A percentile compares a stretch with the other conserved stretches of the same genome.
Evolutionary conservation across 2,888 invertebrate species (phyloP).

Genomic region (Gnatocerus cornutus): DNA sequence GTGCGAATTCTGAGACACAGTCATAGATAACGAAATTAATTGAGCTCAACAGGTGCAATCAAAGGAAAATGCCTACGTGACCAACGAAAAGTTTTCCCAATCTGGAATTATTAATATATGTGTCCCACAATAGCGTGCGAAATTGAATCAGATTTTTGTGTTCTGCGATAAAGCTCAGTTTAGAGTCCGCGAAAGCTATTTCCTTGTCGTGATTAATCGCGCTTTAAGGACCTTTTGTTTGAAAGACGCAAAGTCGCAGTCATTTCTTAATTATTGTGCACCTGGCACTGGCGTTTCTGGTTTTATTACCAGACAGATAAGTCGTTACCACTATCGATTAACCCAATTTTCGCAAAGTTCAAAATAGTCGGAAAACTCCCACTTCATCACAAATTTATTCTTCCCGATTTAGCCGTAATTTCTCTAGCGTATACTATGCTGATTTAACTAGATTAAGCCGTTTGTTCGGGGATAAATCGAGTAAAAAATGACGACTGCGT

Average conservation of each 20-base stretch:
- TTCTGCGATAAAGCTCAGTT: neutral
- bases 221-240: neutral
- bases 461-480: slow-evolving; percentile 24
- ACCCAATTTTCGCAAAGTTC: slow-evolving; percentile 19
- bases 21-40: too few relatives aligned
- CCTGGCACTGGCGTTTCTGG: neutral
- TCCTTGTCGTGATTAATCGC: slow-evolving; percentile 13
- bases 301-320: slow-evolving; percentile 15
- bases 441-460: slow-evolving; percentile 32
- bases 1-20: too few relatives aligned
- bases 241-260: neutral
- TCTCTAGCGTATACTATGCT: slow-evolving; percentile 33
- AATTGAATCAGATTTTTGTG: slow-evolving; percentile 10
- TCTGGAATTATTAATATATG: neutral
- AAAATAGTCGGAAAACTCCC: slow-evolving; percentile 11
- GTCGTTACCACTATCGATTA: slow-evolving; percentile 40
- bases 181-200: slow-evolving; percentile 7
- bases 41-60: slow-evolving; percentile 3
- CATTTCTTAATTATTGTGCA: slow-evolving; percentile 4
- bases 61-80: neutral
- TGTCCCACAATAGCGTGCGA: slow-evolving; percentile 1
- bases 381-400: slow-evolving; percentile 27
- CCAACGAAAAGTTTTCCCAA: too few relatives aligned
- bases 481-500: slow-evolving; percentile 36
- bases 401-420: slow-evolving; percentile 28